Conservation (phyloP, 2,888 invertebrate genomes). For the Eledone cirrhosa region DNA sequence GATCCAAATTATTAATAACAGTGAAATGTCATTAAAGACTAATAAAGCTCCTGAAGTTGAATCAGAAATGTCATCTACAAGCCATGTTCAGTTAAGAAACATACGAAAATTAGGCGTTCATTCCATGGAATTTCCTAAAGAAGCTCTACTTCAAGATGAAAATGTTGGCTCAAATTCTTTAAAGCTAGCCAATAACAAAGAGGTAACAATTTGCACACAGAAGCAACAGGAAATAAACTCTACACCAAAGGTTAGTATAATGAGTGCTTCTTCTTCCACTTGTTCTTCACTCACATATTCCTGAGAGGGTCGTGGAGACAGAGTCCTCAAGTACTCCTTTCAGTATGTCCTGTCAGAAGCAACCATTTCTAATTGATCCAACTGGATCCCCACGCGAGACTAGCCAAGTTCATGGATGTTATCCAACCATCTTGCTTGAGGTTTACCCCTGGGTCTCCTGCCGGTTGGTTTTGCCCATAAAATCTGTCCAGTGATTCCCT, state of each 20-base stretch:
- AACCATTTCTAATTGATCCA: no score
- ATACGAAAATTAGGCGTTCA: background rate
- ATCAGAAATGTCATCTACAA: background rate
- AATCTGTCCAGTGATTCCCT: no score
- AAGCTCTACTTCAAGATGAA: background rate
- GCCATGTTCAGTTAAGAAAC: background rate
- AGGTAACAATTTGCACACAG: background rate
- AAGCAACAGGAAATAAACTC: constrained; percentile 1
- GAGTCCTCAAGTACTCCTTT: no score
- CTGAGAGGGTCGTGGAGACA: no score
- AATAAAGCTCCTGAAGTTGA: background rate
- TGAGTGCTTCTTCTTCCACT: no score
- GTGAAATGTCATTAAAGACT: background rate
- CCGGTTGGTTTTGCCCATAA: no score
- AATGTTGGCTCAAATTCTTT: background rate
- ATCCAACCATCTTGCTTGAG: no score
- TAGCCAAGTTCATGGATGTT: no score
- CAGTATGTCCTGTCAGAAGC: no score
- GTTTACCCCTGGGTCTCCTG: no score
- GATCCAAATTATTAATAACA: background rate
- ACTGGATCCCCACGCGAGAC: no score
- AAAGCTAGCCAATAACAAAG: constrained; percentile 14
- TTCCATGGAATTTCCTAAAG: background rate
- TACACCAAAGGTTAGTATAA: background rate
- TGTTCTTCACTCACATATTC: no score